Evolutionary conservation across 2,888 invertebrate genomes (phyloP).

Genomic region (Dione juno): DNA sequence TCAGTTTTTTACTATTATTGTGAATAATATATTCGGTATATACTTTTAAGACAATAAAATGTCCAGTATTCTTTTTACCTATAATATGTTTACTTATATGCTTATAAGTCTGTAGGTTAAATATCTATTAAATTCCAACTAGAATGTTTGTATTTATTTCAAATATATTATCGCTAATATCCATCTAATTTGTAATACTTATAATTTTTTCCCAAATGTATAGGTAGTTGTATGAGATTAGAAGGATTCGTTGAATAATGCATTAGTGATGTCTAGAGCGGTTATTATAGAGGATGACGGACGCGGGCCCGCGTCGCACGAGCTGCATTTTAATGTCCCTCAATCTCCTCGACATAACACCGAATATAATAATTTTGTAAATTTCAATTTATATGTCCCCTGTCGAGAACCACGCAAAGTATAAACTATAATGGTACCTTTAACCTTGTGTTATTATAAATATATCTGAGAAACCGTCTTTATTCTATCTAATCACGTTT

Average conservation of each 20-base stretch:
- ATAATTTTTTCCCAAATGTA: slow-evolving; percentile 60
- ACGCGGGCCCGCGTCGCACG: slow-evolving; percentile 71
- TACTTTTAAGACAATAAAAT: too few species aligned
- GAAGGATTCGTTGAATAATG: slow-evolving; percentile 73
- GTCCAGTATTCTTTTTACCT: too few species aligned
- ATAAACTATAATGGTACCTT: slow-evolving; percentile 46
- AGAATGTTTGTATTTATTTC: background rate
- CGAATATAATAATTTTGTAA: slow-evolving; percentile 65
- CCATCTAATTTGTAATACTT: slow-evolving; percentile 5
- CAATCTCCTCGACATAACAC: slow-evolving; percentile 59
- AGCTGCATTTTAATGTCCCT: slow-evolving; percentile 76
- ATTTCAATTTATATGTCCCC: slow-evolving; percentile 57
- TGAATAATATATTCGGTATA: too few species aligned
- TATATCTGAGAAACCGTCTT: slow-evolving; percentile 30
- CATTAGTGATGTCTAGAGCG: slow-evolving; percentile 67
- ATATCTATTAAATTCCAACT: background rate
- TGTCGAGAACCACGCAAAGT: slow-evolving; percentile 53
- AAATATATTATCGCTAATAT: background rate
- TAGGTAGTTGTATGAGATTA: slow-evolving; percentile 59
- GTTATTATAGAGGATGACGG: slow-evolving; percentile 70
- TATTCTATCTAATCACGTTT: slow-evolving; percentile 27
- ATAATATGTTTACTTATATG: too few species aligned
- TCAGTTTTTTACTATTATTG: too few species aligned
- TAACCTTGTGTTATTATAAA: slow-evolving; percentile 40
- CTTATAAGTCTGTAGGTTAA: background rate